Evolutionary conservation across 2,888 invertebrate genomes (phyloP).

Genomic region (Pinctada fucata): DNA sequence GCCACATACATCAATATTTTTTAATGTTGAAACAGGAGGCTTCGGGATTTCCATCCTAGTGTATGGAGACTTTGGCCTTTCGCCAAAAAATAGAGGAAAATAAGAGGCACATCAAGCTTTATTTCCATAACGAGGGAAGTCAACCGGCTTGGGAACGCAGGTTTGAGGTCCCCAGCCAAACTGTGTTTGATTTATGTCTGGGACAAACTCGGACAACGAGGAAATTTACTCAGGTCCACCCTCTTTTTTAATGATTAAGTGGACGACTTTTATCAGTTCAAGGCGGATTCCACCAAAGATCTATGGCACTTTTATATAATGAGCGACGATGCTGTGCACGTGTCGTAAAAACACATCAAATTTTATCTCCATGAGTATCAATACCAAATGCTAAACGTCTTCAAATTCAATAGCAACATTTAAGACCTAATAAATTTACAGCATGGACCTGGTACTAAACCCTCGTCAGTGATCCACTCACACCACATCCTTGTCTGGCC

Average conservation of each 20-base stretch:
- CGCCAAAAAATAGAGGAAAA: too few relatives aligned
- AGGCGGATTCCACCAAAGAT: constrained; percentile 8
- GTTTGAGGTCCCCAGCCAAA: constrained; percentile 15
- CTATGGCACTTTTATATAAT: constrained; percentile 14
- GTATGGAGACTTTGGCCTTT: too few relatives aligned
- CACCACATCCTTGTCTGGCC: background rate
- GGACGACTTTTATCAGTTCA: background rate
- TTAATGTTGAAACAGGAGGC: constrained; percentile 15
- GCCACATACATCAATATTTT: constrained; percentile 7
- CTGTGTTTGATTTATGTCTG: background rate
- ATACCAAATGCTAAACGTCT: constrained; percentile 23
- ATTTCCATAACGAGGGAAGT: background rate
- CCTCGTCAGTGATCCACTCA: background rate
- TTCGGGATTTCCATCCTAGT: background rate
- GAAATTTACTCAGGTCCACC: constrained; percentile 14
- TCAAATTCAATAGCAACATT: too few relatives aligned
- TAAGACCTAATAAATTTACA: too few relatives aligned
- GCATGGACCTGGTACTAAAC: too few relatives aligned
- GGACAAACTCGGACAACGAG: background rate
- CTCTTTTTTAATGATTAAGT: constrained; percentile 6
- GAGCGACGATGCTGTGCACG: constrained; percentile 31
- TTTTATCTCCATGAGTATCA: constrained; percentile 2
- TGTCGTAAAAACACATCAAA: constrained; percentile 5
- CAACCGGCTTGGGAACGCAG: constrained; percentile 24
- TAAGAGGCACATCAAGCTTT: too few relatives aligned